Evolutionary conservation across 2,113 vertebrate species (phyloP).

Genomic region (Azemiops feae): DNA sequence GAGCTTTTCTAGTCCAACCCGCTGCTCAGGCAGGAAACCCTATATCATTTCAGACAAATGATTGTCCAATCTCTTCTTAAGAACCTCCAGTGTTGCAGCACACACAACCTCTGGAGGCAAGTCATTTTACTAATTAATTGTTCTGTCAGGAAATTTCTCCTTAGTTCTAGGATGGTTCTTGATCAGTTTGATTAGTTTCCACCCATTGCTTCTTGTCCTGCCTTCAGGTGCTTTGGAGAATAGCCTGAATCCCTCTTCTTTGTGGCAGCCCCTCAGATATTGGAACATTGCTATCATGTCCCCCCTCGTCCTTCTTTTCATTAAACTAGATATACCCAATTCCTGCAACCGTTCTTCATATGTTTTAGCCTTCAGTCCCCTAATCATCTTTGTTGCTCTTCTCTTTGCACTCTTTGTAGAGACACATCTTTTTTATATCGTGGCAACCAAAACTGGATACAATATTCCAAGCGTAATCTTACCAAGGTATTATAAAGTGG

Average conservation of each 20-base stretch:
- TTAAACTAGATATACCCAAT: neutral
- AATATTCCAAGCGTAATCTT: neutral
- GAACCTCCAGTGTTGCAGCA: neutral
- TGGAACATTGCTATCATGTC: neutral
- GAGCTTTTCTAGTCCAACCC: neutral
- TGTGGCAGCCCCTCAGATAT: neutral
- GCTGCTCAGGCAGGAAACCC: neutral
- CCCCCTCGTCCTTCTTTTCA: neutral
- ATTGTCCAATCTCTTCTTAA: neutral
- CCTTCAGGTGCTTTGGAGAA: neutral
- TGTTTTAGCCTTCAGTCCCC: neutral
- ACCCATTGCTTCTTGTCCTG: neutral
- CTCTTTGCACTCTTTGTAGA: neutral
- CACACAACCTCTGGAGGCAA: neutral
- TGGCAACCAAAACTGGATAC: neutral
- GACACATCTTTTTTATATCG: neutral
- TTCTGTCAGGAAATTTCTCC: neutral
- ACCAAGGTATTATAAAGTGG: neutral
- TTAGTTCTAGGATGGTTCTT: neutral
- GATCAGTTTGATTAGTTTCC: neutral
- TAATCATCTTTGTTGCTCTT: neutral
- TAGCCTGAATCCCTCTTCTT: too few species aligned
- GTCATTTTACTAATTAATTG: neutral
- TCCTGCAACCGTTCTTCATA: neutral
- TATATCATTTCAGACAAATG: neutral